Conservation (phyloP, 2,888 invertebrate genomes). For the Diaperis boleti region DNA sequence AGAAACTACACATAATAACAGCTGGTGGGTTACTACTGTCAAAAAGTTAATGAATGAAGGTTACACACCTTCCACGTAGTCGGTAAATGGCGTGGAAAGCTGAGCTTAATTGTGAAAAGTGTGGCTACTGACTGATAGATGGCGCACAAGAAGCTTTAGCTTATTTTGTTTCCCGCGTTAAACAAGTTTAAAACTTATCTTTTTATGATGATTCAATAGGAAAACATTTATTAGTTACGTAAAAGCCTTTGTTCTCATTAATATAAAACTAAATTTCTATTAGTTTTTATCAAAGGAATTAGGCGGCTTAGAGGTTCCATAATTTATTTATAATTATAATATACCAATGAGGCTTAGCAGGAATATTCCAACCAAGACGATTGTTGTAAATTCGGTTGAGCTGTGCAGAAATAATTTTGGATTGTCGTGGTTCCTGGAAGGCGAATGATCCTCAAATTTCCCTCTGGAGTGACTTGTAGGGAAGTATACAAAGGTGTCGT, state of each 20-base stretch:
- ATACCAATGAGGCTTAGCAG: constrained; percentile 51
- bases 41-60: constrained; percentile 8
- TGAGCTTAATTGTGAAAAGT: neutral
- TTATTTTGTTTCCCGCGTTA: neutral
- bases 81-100: neutral
- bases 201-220: constrained; percentile 41
- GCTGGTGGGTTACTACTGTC: constrained; percentile 29
- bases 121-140: constrained; percentile 17
- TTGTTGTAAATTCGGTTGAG: constrained; percentile 69
- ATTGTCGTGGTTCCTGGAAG: constrained; percentile 69
- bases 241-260: constrained; percentile 42
- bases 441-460: constrained; percentile 70
- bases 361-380: constrained; percentile 56
- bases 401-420: constrained; percentile 69
- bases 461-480: constrained; percentile 70
- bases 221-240: constrained; percentile 43
- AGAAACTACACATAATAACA: constrained; percentile 18
- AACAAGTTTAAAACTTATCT: constrained; percentile 35
- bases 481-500: constrained; percentile 67
- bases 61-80: constrained; percentile 4
- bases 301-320: constrained; percentile 9
- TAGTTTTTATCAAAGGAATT: constrained; percentile 25
- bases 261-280: constrained; percentile 23
- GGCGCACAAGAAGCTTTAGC: neutral
- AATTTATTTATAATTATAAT: constrained; percentile 31